These are phyloP conservation scores for Acropora yongei DNA, from an alignment of 64 coral and sea anemone genomes.

Conservation along the genomic window DNA sequence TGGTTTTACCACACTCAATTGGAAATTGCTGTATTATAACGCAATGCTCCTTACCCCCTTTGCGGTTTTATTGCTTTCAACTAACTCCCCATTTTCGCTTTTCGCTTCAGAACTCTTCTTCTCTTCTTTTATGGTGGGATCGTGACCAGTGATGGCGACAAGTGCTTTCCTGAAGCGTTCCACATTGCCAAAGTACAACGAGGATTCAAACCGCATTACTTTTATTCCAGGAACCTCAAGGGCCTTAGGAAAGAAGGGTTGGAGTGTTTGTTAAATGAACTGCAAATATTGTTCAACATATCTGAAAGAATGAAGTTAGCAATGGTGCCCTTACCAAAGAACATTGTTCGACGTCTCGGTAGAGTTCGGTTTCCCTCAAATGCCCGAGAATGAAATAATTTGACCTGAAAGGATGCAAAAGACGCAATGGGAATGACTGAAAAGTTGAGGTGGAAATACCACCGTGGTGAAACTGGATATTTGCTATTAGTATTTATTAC, in stretches of 20 bases:
- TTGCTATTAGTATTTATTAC: too few species aligned
- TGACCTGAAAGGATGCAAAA: constrained; percentile 47
- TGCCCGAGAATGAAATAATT: constrained; percentile 71
- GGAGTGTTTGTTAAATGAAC: not conserved
- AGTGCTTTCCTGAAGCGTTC: constrained; percentile 75
- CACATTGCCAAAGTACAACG: constrained; percentile 82
- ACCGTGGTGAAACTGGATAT: not conserved
- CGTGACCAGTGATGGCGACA: not conserved
- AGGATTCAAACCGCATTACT: constrained; percentile 85
- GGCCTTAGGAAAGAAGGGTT: constrained; percentile 31
- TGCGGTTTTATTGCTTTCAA: not conserved
- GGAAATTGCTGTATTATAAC: too few species aligned
- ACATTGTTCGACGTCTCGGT: constrained; percentile 59
- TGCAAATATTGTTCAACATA: too few species aligned
- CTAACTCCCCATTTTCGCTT: not conserved
- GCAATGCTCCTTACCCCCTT: not conserved
- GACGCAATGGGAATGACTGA: not conserved
- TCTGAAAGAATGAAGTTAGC: not conserved
- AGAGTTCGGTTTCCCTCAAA: constrained; percentile 68
- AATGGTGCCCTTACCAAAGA: constrained; percentile 3
- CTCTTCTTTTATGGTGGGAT: constrained; percentile 30
- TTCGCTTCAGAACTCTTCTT: not conserved
- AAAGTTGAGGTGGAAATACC: not conserved
- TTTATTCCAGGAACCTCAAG: constrained; percentile 76
- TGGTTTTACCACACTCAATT: too few species aligned